These are phyloP conservation scores for Drosophila conformis DNA, from an alignment of 2,888 invertebrate species.

Conservation along the genomic window DNA sequence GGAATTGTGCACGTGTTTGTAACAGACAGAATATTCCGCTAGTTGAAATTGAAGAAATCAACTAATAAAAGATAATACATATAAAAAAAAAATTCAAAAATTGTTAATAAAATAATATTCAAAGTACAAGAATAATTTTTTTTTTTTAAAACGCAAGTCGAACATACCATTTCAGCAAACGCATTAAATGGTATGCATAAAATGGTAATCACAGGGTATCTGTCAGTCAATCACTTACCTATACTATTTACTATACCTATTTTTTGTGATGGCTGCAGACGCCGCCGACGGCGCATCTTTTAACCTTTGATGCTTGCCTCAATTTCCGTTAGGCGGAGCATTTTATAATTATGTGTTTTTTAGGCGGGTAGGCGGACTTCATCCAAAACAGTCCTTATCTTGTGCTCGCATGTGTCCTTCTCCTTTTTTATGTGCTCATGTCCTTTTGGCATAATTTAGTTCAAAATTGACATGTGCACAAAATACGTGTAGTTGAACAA, in stretches of 20 bases:
- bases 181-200: too few species aligned
- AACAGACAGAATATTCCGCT: neutral
- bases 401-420: slow-evolving; percentile 37
- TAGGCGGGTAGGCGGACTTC: neutral
- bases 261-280: slow-evolving; percentile 27
- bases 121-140: neutral
- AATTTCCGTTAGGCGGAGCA: slow-evolving; percentile 55
- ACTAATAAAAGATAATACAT: too few species aligned
- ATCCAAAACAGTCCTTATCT: slow-evolving; percentile 49
- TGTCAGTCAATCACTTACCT: neutral
- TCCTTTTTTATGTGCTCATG: slow-evolving; percentile 24
- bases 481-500: neutral
- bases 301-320: slow-evolving; percentile 52
- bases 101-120: neutral
- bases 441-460: slow-evolving; percentile 34
- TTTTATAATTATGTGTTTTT: slow-evolving; percentile 59
- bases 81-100: neutral
- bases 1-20: neutral
- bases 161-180: neutral
- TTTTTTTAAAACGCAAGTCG: neutral
- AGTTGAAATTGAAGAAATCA: too few species aligned
- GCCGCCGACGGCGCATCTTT: slow-evolving; percentile 27
- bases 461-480: slow-evolving; percentile 10
- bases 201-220: neutral
- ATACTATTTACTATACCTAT: too few species aligned